Percentiles rank a stretch among this genome's conserved stretches.
These are phyloP conservation scores for Peromyscus melanophrys DNA, from an alignment of 2,797 vertebrate species.

Conservation along the genomic window DNA sequence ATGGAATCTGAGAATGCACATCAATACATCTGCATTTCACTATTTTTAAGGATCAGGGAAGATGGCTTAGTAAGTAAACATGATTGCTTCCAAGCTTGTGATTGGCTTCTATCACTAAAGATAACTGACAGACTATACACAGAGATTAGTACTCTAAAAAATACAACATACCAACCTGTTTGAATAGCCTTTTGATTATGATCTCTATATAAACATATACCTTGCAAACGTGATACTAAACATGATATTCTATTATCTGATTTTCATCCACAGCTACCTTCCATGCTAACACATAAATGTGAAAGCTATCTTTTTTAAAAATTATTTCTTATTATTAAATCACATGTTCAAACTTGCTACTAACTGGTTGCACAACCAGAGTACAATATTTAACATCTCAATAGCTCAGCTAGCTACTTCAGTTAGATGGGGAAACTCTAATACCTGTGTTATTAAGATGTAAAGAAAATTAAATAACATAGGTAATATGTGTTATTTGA, in stretches of 20 bases:
- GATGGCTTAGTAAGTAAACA: background rate
- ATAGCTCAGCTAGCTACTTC: background rate
- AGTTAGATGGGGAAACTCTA: background rate
- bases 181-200: background rate
- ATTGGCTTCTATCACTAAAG: background rate
- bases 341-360: conserved; percentile 16
- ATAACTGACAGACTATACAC: background rate
- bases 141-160: background rate
- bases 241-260: conserved; percentile 23
- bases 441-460: background rate
- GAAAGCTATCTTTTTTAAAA: conserved; percentile 16
- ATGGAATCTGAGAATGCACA: background rate
- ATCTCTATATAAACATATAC: background rate
- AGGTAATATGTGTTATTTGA: background rate
- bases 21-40: background rate
- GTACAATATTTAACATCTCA: background rate
- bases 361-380: background rate
- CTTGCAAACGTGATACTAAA: background rate
- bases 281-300: conserved; percentile 41
- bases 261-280: conserved; percentile 40
- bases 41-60: background rate
- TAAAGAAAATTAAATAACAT: conserved; percentile 45
- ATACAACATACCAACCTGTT: background rate
- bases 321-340: conserved; percentile 38
- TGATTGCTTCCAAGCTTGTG: background rate